Base-by-base conservation (phyloP, 2,113 vertebrate species). In the Carettochelys insculpta region DNA sequence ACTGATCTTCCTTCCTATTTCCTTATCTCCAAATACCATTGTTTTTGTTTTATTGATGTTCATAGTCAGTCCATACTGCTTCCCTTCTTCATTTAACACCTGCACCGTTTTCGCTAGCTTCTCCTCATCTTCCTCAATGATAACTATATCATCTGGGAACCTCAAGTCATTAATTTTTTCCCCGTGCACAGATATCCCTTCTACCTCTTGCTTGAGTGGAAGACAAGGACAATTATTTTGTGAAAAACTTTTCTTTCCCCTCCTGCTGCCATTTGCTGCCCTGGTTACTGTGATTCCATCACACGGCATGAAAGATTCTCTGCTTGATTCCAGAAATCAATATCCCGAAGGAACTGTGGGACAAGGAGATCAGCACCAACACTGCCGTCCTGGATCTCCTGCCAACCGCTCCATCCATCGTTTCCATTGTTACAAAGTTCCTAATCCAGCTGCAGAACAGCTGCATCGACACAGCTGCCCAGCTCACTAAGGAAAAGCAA, bases 361-460 rank as follows among this genome's bases (percentile, higher is more conserved):
- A 53, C 17, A 88, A 83, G 77, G 81, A 93, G 22, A 78, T 85
- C 78, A 50, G 4, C 48, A 27, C 56, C 20, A 38, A 94, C 68
- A 79, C 93, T 19, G 81, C 17, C 29, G 82, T 91, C 47, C 78
- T 91, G 76, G 94, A 95, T 50, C 86, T 94, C 31, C 76, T 96
- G 16, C 93, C 93, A 29, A 88, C 29, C 9, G 10, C 77, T 0
- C 9, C 34, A 41, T 96, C 94, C 51, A 43, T 91, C 1, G 4
- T 61, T 65, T 79, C 45, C 19, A 13, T 83, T 45, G 89, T 96
- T 61, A 86, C 84, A 2, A 79, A 27, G 6, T 76, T 86, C 71
- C 90, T 96, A 24, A 83, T 94, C 27, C 73, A 85, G 83, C 80
- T 87, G 80, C 95, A 94, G 56, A 96, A 94, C 53, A 71, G 92